Evolutionary conservation across 1,140 invertebrate species (phyloP), one percentile per base, ranked within the genome.

Genomic region (Muscidifurax raptorellus): DNA sequence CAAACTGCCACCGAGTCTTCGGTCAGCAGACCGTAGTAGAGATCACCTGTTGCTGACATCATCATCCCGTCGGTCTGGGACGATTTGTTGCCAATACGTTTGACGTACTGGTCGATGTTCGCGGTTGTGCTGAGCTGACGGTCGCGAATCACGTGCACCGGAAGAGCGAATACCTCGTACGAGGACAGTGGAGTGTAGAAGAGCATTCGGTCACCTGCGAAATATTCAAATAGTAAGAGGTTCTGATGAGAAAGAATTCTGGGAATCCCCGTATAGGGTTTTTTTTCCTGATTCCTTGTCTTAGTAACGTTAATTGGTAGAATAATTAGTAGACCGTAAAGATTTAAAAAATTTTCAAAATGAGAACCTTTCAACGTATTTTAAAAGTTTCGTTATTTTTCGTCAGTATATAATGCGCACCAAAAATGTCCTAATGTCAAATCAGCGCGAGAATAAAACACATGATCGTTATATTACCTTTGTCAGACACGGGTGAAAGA

Each of bases 51-150:
- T n/a, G 94, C 93, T 84, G 95, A 95, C 93, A 95, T 95, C 66
- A 94, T 94, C 94, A 96, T 94, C 52, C 95, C 95, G 85, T 95
- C 94, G 3, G 93, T 94, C 89, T 95, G 94, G 10, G 95, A 94
- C 1, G 92, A 85, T 1, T 88, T 88, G 1, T 94, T 95, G 3
- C 95, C 95, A 10, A 95, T 88, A 76, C 94, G 91, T 15, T 90
- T 91, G 0, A 95, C 92, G 86, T 84, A 92, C 87, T 7, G 90
- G 88, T 36, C 90, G 86, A 80, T 91, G 71, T 80, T 91, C 89
- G 88, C 87, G 25, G 66, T 69, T 28, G 66, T 69, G 27, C 52
- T 59, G 18, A 89, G 86, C 88, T 86, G 3, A 52, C 44, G 66
- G 18, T 69, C 94, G 72, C 92, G 93, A 75, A 95, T 87, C 36